Conservation (phyloP, 1,140 invertebrate species). For the Coenobita brevimanus region DNA sequence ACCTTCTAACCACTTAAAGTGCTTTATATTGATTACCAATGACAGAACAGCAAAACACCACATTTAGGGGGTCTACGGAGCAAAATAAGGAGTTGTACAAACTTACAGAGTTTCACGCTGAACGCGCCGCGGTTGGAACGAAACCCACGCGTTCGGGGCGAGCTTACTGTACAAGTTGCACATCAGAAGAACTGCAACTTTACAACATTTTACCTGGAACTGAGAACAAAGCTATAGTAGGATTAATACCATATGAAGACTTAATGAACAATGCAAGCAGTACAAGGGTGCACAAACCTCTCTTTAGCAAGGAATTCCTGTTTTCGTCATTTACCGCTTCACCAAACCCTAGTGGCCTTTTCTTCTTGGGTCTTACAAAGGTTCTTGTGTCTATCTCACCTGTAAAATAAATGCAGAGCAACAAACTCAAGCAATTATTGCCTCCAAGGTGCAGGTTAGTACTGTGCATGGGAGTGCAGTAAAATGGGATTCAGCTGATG, state of each 20-base stretch:
- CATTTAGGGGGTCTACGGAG: too few species aligned
- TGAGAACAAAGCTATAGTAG: too few species aligned
- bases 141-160: too few species aligned
- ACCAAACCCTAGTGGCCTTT: conserved; percentile 68
- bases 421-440: conserved; percentile 10
- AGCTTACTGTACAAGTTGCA: too few species aligned
- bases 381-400: conserved; percentile 72
- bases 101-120: too few species aligned
- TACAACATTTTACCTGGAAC: too few species aligned
- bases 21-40: too few species aligned
- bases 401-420: conserved; percentile 38
- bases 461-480: not conserved
- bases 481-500: not conserved
- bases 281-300: conserved; percentile 42
- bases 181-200: too few species aligned
- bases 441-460: not conserved
- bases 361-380: conserved; percentile 73
- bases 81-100: too few species aligned
- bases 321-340: conserved; percentile 64
- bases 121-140: too few species aligned
- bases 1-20: too few species aligned
- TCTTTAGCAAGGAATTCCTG: conserved; percentile 44
- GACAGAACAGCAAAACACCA: too few species aligned
- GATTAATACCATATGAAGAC: not conserved
- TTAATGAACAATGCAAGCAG: not conserved